Evolutionary conservation across 2,113 vertebrate species (phyloP).

Genomic region (Phalacrocorax carbo): DNA sequence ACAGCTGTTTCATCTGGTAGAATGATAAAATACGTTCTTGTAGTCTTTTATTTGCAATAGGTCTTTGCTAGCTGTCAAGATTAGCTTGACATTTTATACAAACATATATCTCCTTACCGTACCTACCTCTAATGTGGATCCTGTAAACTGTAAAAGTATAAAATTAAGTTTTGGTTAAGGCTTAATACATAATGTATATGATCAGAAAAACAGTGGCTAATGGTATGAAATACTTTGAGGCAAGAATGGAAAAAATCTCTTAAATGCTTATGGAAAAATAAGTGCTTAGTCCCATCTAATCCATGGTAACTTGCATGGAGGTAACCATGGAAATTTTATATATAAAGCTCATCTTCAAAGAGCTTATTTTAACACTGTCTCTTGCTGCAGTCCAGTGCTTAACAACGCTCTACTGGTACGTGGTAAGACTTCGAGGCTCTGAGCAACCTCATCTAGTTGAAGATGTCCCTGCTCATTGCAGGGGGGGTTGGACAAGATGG

Average conservation of each 20-base stretch:
- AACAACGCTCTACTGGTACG: not conserved
- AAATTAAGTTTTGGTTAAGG: not conserved
- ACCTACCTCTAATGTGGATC: not conserved
- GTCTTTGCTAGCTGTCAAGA: not conserved
- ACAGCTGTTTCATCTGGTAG: not conserved
- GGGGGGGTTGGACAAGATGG: not conserved
- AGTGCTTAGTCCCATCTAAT: not conserved
- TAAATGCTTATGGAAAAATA: not conserved
- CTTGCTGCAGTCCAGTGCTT: not conserved
- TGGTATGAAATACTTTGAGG: not conserved
- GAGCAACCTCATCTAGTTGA: not conserved
- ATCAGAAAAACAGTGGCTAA: not conserved
- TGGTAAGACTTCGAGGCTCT: not conserved
- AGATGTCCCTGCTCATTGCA: not conserved
- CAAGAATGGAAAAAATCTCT: not conserved
- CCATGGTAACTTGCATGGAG: not conserved
- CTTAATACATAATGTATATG: not conserved
- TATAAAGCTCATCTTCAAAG: not conserved
- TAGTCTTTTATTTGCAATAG: not conserved
- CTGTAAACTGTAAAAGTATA: not conserved
- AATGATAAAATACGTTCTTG: not conserved
- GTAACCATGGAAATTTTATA: slow-evolving; percentile 40
- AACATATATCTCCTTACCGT: not conserved
- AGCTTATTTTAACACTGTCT: not conserved
- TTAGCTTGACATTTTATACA: not conserved